A percentile compares a stretch with the other conserved stretches of the same genome.
phyloP scores from a whole-genome alignment of 2,797 vertebrate species.

The Phalanger gymnotis region DNA sequence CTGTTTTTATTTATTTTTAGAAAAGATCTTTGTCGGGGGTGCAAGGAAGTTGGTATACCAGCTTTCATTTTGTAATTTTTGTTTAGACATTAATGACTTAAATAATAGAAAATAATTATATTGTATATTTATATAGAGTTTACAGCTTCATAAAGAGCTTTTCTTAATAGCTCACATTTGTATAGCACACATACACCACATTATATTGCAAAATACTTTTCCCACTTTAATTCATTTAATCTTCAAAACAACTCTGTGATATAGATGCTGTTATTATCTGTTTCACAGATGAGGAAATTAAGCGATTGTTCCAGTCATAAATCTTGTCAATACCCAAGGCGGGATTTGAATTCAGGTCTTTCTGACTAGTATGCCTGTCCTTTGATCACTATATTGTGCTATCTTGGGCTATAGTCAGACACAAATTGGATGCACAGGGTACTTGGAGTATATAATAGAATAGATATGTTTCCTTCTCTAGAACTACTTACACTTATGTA shows the following conservation, averaged over 20 bases:
- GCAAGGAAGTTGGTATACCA: slow-evolving; percentile 3
- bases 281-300: background rate
- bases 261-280: background rate
- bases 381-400: background rate
- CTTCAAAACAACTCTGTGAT: background rate
- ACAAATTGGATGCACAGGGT: background rate
- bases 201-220: background rate
- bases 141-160: background rate
- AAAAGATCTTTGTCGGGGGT: slow-evolving; percentile 32
- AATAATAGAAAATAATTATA: background rate
- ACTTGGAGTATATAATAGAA: background rate
- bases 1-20: slow-evolving; percentile 6
- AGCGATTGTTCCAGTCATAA: background rate
- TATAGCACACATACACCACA: background rate
- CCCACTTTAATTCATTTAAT: background rate
- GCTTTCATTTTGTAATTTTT: slow-evolving; percentile 7
- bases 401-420: background rate
- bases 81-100: slow-evolving; percentile 25
- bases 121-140: background rate
- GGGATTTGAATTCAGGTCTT: background rate
- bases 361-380: background rate
- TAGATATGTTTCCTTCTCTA: background rate
- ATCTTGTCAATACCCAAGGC: background rate
- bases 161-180: background rate
- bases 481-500: background rate